Evolutionary conservation across 1,140 invertebrate genomes (phyloP), one percentile per base, ranked within the genome.

Genomic region (Hypothenemus hampei): DNA sequence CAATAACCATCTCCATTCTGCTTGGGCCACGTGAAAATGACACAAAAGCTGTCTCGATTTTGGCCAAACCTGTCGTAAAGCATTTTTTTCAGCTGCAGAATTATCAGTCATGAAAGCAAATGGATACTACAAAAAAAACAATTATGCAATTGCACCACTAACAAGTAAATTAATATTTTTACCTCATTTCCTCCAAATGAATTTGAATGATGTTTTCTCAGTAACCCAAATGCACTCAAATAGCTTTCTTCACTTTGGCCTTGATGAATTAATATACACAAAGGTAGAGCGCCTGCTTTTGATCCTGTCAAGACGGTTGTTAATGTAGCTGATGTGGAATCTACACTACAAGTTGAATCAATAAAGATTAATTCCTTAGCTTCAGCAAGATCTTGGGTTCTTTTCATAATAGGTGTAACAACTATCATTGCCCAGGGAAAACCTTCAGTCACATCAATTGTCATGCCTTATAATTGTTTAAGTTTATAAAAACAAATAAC

Each of bases 71-170:
- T 47, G 11, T 26, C 3, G 19, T 7, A 53, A 13, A 35, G 50
- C 50, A 6, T 6, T 46, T 36, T 53, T 16, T 35, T 45, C 50
- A n/a, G 50, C 39, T 45, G 19, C 19, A 23, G 21, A 45, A 20
- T 53, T 33, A 20, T 53, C 50, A 6, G 37, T 46, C 15, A 53
- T 15, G 35, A 53, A 46, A 20, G 20, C 6, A 13, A 16, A 10
- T 7, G 48, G 35, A 22, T 35, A 19, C 35, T 39, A 22, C 5
- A 43, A 20, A 18, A 10, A 20, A 20, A 6, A 5, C 8, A 43
- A 43, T 21, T 43, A 43, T 8, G 7, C 8, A 18, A 20, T 18
- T 43, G 16, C 4, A 5, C 16, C 4, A 22, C 4, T 8, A 43
- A 16, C 20, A 19, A 43, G 6, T 43, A 18, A 8, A 7, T 7